A percentile compares a stretch with the other conserved stretches of the same genome.
Evolutionary conservation across 1,140 invertebrate genomes (phyloP).

Genomic region (Adelges cooleyi): DNA sequence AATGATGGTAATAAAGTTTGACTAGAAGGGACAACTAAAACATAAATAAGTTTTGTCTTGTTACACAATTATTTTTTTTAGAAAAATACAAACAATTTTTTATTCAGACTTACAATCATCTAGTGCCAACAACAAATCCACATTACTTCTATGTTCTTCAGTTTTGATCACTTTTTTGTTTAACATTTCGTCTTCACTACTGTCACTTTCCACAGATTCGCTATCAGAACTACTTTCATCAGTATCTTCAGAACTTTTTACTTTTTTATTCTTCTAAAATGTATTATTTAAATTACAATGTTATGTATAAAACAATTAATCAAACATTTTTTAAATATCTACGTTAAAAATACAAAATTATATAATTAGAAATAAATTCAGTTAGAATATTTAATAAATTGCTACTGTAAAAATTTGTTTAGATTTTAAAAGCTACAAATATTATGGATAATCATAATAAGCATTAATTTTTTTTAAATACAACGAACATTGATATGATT

Average conservation of each 20-base stretch:
- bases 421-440: too few relatives aligned
- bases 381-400: too few relatives aligned
- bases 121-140: slow-evolving; percentile 73
- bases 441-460: too few relatives aligned
- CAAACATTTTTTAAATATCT: too few relatives aligned
- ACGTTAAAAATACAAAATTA: too few relatives aligned
- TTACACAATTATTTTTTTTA: background rate
- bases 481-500: too few relatives aligned
- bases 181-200: slow-evolving; percentile 36
- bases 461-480: too few relatives aligned
- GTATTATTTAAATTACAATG: too few relatives aligned
- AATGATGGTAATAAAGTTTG: slow-evolving; percentile 6
- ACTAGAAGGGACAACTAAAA: background rate
- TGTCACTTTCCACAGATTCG: slow-evolving; percentile 39
- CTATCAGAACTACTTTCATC: slow-evolving; percentile 34
- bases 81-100: background rate
- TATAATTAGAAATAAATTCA: too few relatives aligned
- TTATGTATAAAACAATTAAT: too few relatives aligned
- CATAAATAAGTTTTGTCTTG: background rate
- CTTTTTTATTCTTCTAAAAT: background rate
- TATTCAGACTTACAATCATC: slow-evolving; percentile 40
- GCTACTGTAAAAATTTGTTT: too few relatives aligned
- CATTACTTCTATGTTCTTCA: slow-evolving; percentile 42
- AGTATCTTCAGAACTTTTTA: slow-evolving; percentile 5
- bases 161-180: slow-evolving; percentile 32